phyloP scores from a whole-genome alignment of 1,140 invertebrate species.

The Aphelenchoides avenae region DNA sequence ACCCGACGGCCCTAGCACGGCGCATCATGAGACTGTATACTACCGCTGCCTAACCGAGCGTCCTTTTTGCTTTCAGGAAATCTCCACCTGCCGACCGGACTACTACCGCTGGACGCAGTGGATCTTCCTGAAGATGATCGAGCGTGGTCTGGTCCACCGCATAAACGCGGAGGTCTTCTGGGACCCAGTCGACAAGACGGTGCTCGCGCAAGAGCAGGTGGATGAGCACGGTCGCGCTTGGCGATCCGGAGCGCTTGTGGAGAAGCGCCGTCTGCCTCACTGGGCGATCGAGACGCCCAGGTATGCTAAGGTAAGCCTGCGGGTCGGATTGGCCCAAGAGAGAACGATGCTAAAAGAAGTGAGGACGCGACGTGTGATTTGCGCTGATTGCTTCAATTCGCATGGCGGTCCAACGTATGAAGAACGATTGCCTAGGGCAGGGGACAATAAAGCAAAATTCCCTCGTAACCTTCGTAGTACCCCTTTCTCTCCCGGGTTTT shows the following conservation, averaged over 20 bases:
- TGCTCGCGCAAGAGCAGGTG: slow-evolving; percentile 95
- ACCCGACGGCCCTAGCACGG: no score
- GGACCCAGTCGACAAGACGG: slow-evolving; percentile 96
- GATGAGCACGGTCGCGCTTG: slow-evolving; percentile 84
- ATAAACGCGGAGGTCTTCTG: slow-evolving; percentile 80
- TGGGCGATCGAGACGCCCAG: slow-evolving; percentile 91
- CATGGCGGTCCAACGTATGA: no score
- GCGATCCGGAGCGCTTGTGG: slow-evolving; percentile 90
- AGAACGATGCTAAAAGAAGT: no score
- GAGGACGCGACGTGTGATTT: no score
- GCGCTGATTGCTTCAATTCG: no score
- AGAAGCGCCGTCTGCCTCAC: slow-evolving; percentile 80
- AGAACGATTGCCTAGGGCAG: no score
- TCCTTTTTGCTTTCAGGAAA: slow-evolving; percentile 61
- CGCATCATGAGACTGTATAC: no score
- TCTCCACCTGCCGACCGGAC: slow-evolving; percentile 64
- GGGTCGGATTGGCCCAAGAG: no score
- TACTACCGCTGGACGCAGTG: slow-evolving; percentile 83
- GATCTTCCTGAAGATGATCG: slow-evolving; percentile 82
- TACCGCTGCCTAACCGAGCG: no score
- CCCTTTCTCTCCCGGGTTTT: no score
- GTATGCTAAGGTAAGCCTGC: slow-evolving; percentile 77
- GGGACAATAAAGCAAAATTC: no score
- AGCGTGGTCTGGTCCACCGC: slow-evolving; percentile 65
- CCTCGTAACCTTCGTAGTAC: no score